phyloP scores from a whole-genome alignment of 2,113 vertebrate genomes.

The Lepidothrix coronata region DNA sequence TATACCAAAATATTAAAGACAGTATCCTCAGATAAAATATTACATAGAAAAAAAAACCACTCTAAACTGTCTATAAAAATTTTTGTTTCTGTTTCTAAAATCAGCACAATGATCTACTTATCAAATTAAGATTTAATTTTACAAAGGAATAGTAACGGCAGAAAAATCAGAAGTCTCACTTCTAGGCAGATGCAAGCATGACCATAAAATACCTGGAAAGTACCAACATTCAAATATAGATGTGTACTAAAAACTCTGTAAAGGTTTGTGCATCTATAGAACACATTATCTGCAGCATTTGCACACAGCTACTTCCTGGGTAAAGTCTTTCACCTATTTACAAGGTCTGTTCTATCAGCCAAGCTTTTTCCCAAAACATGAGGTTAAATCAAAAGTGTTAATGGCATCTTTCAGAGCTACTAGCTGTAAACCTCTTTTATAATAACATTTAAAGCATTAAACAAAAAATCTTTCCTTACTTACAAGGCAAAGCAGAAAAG shows the following conservation, averaged over 20 bases:
- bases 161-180: neutral
- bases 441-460: conserved; percentile 45
- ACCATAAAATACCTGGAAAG: neutral
- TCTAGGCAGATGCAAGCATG: neutral
- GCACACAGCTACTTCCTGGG: neutral
- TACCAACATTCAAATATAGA: neutral
- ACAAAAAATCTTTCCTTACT: conserved; percentile 75
- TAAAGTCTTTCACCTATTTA: conserved; percentile 33
- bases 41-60: neutral
- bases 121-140: neutral
- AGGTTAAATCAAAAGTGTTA: conserved; percentile 48
- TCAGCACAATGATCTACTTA: neutral
- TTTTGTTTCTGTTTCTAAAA: neutral
- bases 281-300: neutral
- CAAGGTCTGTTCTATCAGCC: conserved; percentile 5
- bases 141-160: neutral
- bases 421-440: conserved; percentile 7
- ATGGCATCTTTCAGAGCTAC: conserved; percentile 26
- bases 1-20: neutral
- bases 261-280: neutral
- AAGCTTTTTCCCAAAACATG: neutral
- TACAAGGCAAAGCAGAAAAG: conserved; percentile 72
- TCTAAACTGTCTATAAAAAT: neutral
- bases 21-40: neutral
- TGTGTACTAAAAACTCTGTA: neutral